These are phyloP conservation scores for Invenusta paracnida DNA, from an alignment of 2,888 invertebrate species.

Conservation along the genomic window DNA sequence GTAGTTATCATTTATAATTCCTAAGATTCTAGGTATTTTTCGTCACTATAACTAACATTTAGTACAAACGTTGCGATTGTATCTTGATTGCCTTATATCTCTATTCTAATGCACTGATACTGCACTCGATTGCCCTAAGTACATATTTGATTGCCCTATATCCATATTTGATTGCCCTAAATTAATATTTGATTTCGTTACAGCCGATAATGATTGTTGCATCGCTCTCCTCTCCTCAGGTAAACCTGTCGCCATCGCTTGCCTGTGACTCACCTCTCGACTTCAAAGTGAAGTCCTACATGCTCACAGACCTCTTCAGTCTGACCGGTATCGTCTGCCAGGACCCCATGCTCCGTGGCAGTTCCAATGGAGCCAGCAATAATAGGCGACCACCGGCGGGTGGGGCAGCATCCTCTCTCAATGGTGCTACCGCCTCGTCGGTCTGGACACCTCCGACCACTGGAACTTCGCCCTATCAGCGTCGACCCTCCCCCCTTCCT, in stretches of 20 bases:
- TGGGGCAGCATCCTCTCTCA: slow-evolving; percentile 48
- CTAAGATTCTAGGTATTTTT: too few species aligned
- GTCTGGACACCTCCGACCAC: neutral
- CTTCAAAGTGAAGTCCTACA: slow-evolving; percentile 81
- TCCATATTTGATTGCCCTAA: too few species aligned
- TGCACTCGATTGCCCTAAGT: too few species aligned
- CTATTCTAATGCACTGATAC: too few species aligned
- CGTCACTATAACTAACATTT: too few species aligned
- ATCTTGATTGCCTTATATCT: too few species aligned
- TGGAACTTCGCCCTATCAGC: neutral
- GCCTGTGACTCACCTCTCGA: slow-evolving; percentile 83
- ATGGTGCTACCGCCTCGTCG: slow-evolving; percentile 44
- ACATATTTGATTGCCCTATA: too few species aligned
- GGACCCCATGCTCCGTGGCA: slow-evolving; percentile 56
- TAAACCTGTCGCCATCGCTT: slow-evolving; percentile 41
- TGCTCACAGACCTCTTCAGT: slow-evolving; percentile 83
- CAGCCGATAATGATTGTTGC: too few species aligned
- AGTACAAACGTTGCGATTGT: too few species aligned
- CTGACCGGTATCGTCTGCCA: slow-evolving; percentile 69
- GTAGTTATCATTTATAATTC: too few species aligned
- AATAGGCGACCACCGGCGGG: slow-evolving; percentile 55
- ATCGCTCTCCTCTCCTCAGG: neutral
- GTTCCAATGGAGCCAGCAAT: slow-evolving; percentile 50
- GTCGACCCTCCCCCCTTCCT: neutral
- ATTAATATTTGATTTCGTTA: too few species aligned